These are phyloP conservation scores for Pteropus alecto DNA, from an alignment of 2,113 vertebrate species.

Conservation along the genomic window DNA sequence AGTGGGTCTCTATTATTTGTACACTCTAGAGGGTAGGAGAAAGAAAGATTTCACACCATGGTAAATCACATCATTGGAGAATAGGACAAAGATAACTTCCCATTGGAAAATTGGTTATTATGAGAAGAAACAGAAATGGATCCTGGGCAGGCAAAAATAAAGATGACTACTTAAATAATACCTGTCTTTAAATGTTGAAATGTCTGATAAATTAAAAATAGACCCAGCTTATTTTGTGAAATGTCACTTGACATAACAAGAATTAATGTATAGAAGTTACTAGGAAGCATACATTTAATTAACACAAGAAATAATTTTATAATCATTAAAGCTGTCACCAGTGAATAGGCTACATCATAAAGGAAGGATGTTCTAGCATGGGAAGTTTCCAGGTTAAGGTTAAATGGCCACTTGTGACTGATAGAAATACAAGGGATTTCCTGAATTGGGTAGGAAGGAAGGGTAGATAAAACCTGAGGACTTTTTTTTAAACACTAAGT, in stretches of 20 bases:
- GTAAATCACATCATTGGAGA: neutral
- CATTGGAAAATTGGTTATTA: neutral
- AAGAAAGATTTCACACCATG: neutral
- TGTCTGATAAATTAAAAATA: neutral
- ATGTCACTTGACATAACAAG: neutral
- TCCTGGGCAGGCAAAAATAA: neutral
- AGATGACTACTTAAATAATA: neutral
- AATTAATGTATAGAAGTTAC: neutral
- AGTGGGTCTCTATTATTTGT: neutral
- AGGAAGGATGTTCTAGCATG: neutral
- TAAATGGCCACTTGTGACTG: neutral
- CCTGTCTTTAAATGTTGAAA: slow-evolving; percentile 4
- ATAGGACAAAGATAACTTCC: neutral
- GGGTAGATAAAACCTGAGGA: neutral
- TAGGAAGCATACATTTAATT: neutral
- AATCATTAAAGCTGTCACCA: neutral
- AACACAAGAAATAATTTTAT: neutral
- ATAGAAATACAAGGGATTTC: neutral
- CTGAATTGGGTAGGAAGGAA: neutral
- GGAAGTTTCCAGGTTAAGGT: neutral
- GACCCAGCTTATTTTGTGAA: slow-evolving; percentile 1
- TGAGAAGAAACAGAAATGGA: neutral
- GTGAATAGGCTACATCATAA: neutral
- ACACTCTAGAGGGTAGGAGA: neutral
- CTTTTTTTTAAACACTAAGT: neutral